Base-by-base conservation (phyloP, 2,113 vertebrate genomes). In the Budorcas taxicolor region DNA sequence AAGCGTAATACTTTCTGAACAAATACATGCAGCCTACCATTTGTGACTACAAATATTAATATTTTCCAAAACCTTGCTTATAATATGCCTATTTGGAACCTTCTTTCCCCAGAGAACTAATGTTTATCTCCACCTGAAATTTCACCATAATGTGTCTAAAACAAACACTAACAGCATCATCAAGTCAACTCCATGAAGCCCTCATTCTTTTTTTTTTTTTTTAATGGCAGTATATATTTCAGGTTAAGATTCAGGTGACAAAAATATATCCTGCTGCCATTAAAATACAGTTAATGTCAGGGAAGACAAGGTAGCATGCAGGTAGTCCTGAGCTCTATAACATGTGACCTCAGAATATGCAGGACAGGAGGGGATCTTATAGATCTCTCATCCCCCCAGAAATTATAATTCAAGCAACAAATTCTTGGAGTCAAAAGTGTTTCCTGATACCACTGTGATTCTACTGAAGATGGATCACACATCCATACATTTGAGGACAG, bases 61-160 rank as follows among this genome's bases (percentile, higher is more conserved):
- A 36, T 87, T 91, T 95, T 87, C 83, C 36, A 90, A 91, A 96
- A 71, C 45, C 90, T 78, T 97, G 21, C 33, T 82, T 67, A 80
- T 94, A 86, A 27, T 1, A 17, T 81, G 50, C 31, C 86, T 93
- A 58, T 87, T 81, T 90, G 50, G 43, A 92, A 76, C 21, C 87
- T 95, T 9, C 47, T 83, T 96, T 93, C 47, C 23, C 52, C 5
- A 85, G 10, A 95, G 15, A 95, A 94, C 31, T 55, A 95, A 80
- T 78, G 31, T 74, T 87, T 55, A 1, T 19, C 19, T 95, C 74
- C 16, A 50, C 25, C 43, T 87, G 60, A 92, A 17, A 90, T 89
- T 95, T 94, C 19, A 27, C 33, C 23, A 76, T 7, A 87, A 10
- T 93, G 29, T 91, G 50, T 0, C 43, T 53, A 90, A 94, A 91